phyloP scores from a whole-genome alignment of 2,113 vertebrate species.

The Seriola dumerili region DNA sequence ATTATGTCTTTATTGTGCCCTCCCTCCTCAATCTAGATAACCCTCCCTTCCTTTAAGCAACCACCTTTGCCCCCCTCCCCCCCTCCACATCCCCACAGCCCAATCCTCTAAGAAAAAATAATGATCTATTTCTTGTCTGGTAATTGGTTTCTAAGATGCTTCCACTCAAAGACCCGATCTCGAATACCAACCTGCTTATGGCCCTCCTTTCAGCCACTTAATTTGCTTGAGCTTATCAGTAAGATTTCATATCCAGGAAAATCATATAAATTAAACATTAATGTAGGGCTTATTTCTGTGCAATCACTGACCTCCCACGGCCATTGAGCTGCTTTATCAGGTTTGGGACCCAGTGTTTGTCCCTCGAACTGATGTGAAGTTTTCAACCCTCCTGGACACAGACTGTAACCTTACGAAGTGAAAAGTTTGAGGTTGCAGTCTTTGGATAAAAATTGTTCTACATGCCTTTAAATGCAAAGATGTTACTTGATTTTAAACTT shows the following conservation, averaged over 20 bases:
- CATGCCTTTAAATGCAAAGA: not conserved
- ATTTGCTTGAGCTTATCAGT: slow-evolving; percentile 85
- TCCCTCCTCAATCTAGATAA: slow-evolving; percentile 82
- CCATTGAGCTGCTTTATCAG: slow-evolving; percentile 63
- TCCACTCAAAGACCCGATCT: slow-evolving; percentile 81
- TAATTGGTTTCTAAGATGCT: slow-evolving; percentile 90
- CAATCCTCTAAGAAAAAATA: slow-evolving; percentile 82
- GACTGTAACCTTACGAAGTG: not conserved
- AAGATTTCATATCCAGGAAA: slow-evolving; percentile 83
- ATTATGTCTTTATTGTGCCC: slow-evolving; percentile 90
- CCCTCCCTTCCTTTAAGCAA: slow-evolving; percentile 81
- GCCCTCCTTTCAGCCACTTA: slow-evolving; percentile 81
- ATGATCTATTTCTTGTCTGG: slow-evolving; percentile 88
- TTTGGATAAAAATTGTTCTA: not conserved
- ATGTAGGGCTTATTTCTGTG: slow-evolving; percentile 77
- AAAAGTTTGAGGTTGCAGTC: too few species aligned
- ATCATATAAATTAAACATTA: slow-evolving; percentile 85
- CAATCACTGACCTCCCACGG: slow-evolving; percentile 67
- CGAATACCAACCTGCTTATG: slow-evolving; percentile 78
- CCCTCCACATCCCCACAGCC: slow-evolving; percentile 66
- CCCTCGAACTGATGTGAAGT: slow-evolving; percentile 47
- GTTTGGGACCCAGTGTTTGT: slow-evolving; percentile 61
- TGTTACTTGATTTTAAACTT: not conserved
- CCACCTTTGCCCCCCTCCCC: slow-evolving; percentile 78
- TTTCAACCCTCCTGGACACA: slow-evolving; percentile 40